Conservation (phyloP, 37 sponge, comb jelly and placozoan species). For the Cladorhizidae sp. region DNA sequence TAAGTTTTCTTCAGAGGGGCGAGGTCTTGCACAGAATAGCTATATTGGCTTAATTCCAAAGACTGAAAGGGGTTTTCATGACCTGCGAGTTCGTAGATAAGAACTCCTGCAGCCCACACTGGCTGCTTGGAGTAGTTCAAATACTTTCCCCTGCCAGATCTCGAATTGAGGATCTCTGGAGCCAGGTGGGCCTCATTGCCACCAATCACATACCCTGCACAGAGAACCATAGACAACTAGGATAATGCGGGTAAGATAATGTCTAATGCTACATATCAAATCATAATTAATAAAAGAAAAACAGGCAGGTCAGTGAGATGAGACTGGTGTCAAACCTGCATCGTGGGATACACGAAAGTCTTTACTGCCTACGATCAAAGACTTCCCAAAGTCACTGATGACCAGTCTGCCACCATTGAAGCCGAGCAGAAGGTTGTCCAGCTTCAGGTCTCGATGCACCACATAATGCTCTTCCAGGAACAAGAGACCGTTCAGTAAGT, state of each 20-base stretch:
- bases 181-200: constrained; percentile 71
- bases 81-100: constrained; percentile 77
- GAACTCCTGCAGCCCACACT: constrained; percentile 88
- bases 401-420: constrained; percentile 43
- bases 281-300: no score
- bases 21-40: constrained; percentile 32
- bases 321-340: constrained; percentile 21
- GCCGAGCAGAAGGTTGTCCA: constrained; percentile 74
- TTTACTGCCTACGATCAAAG: constrained; percentile 53
- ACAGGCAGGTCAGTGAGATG: not conserved
- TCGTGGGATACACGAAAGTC: constrained; percentile 47
- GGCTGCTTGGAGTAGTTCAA: constrained; percentile 64
- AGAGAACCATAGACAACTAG: no score
- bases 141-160: constrained; percentile 52
- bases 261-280: not conserved
- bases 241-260: not conserved
- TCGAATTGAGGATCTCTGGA: constrained; percentile 77
- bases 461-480: constrained; percentile 65
- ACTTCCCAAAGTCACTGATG: constrained; percentile 78
- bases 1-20: constrained; percentile 51
- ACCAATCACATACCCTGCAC: constrained; percentile 45
- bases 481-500: constrained; percentile 60
- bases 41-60: constrained; percentile 45
- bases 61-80: constrained; percentile 47
- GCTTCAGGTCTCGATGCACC: constrained; percentile 80